Evolutionary conservation across 1,140 invertebrate genomes (phyloP), one percentile per base, ranked within the genome.

Genomic region (Myzus persicae): DNA sequence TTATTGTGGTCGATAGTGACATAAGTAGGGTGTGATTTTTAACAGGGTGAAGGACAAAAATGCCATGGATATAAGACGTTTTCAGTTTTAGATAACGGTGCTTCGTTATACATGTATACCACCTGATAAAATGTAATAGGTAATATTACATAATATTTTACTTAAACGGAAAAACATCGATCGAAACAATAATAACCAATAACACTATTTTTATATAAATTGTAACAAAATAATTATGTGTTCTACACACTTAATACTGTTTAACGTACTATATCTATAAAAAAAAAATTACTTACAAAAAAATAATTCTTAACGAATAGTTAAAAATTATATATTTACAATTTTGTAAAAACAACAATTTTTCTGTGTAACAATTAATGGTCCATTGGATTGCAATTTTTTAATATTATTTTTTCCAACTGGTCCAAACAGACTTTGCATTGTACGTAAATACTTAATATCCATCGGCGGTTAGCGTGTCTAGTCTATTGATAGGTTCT

Each of bases 391-490:
- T 76, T 76, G 14, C 59, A n/a, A 76, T 76, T 9, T 5, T 76
- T 76, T 5, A n/a, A 76, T n/a, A n/a, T 31, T 4, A 1, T n/a
- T n/a, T 31, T 76, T 76, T 76, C 14, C 31, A 31, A 76, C 31
- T 76, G 1, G n/a, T n/a, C n/a, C 14, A n/a, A n/a, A 76, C n/a
- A 20, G 26, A 5, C 14, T 76, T 76, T n/a, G 31, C 14, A 76
- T 76, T 6, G 59, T 76, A 18, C n/a, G 36, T 76, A 18, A n/a
- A n/a, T 6, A 76, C 59, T 82, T 40, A 82, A 22, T 38, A 24
- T 82, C 81, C 36, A 20, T 82, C 22, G 81, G 81, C 81, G 81
- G 59, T n/a, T 76, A 76, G 59, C 59, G n/a, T 76, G 59, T 76
- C 59, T 76, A 4, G 59, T n/a, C 59, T 76, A 76, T 76, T n/a